A percentile compares a stretch with the other conserved stretches of the same genome.
Evolutionary conservation across 2,888 invertebrate genomes (phyloP).

Genomic region (Agrochola circellaris): DNA sequence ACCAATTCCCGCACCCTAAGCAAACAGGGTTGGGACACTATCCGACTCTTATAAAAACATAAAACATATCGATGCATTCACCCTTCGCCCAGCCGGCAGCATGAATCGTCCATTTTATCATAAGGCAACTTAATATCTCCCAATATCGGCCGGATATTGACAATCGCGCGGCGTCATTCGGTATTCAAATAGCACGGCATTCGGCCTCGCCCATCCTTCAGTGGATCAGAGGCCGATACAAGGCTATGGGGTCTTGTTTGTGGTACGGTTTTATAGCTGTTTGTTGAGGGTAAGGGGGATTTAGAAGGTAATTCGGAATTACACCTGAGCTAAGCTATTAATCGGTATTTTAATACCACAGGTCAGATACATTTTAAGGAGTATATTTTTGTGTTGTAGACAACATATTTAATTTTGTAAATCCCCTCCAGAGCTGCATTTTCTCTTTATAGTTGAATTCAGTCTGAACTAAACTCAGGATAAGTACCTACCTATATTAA

Average conservation of each 20-base stretch:
- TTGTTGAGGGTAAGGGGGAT: conserved; percentile 21
- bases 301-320: neutral
- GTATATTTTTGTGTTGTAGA: too few species aligned
- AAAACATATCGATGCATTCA: conserved; percentile 29
- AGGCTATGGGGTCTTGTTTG: conserved; percentile 32
- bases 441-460: too few species aligned
- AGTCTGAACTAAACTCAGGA: neutral
- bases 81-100: conserved; percentile 29
- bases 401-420: neutral
- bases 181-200: conserved; percentile 68
- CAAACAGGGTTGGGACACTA: conserved; percentile 25
- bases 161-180: conserved; percentile 68
- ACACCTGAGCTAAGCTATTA: neutral
- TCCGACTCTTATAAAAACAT: conserved; percentile 17
- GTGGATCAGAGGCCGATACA: conserved; percentile 46
- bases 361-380: neutral
- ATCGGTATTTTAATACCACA: too few species aligned
- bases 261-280: conserved; percentile 43
- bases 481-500: neutral
- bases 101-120: conserved; percentile 56
- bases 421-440: neutral
- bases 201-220: conserved; percentile 48
- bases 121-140: conserved; percentile 56
- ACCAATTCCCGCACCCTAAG: conserved; percentile 26
- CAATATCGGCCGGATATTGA: conserved; percentile 60